phyloP scores from a whole-genome alignment of 2,113 vertebrate species.

The Chaetura pelagica region DNA sequence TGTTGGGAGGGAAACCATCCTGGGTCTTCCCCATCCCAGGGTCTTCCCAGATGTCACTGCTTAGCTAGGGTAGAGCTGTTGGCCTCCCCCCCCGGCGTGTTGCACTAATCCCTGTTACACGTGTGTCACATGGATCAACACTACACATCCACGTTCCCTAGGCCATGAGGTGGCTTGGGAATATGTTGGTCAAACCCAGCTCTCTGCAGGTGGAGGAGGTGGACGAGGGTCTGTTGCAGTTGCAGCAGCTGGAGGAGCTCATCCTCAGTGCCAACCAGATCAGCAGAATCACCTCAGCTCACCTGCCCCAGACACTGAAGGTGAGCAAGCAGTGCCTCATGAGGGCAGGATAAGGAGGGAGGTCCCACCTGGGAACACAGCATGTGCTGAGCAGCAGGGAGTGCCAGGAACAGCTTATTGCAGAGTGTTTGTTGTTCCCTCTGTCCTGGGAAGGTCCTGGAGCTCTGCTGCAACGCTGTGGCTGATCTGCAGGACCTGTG shows the following conservation, averaged over 20 bases:
- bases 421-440: not conserved
- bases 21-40: not conserved
- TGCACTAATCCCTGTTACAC: fast-evolving
- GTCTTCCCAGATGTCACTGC: not conserved
- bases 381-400: fast-evolving
- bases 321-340: conserved; percentile 23
- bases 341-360: not conserved
- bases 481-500: conserved; percentile 75
- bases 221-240: conserved; percentile 79
- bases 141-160: fast-evolving
- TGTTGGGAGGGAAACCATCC: not conserved
- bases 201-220: conserved; percentile 80
- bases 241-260: conserved; percentile 84
- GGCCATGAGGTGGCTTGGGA: fast-evolving
- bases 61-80: not conserved
- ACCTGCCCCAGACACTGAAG: conserved; percentile 83
- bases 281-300: conserved; percentile 63
- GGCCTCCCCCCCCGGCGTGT: fast-evolving
- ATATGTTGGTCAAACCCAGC: not conserved
- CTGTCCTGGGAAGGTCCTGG: conserved; percentile 78
- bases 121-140: fast-evolving
- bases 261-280: conserved; percentile 85
- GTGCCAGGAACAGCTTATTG: not conserved
- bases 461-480: conserved; percentile 83
- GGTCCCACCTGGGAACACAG: not conserved